Percentiles rank a stretch among this genome's conserved stretches.
Evolutionary conservation across 1,140 invertebrate species (phyloP).

Genomic region (Bombus fervidus): DNA sequence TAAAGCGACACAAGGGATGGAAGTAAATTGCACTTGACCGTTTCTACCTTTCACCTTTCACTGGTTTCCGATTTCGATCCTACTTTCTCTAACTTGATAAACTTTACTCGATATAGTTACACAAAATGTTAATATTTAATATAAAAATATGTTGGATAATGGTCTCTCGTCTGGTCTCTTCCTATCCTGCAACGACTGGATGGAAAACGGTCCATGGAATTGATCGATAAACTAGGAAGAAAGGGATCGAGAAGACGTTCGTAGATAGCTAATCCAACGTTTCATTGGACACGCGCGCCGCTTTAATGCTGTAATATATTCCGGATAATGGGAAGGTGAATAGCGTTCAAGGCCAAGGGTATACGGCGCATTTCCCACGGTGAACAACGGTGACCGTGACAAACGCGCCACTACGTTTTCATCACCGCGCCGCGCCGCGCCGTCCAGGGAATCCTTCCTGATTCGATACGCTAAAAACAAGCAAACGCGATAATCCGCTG

Average conservation of each 20-base stretch:
- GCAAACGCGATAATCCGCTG: not conserved
- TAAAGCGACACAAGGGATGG: no score
- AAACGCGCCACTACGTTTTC: slow-evolving; percentile 10
- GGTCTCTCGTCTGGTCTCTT: no score
- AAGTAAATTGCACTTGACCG: no score
- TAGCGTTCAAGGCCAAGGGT: slow-evolving; percentile 55
- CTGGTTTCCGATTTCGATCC: no score
- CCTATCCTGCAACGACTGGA: not conserved
- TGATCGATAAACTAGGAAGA: not conserved
- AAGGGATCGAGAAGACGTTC: not conserved
- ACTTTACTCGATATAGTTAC: no score
- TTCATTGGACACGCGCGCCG: slow-evolving; percentile 28
- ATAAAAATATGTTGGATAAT: no score
- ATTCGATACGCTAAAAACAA: slow-evolving; percentile 33
- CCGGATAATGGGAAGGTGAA: slow-evolving; percentile 39
- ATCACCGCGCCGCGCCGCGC: not conserved
- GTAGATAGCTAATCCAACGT: slow-evolving; percentile 22
- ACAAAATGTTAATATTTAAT: no score
- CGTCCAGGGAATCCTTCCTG: slow-evolving; percentile 17
- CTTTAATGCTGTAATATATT: slow-evolving; percentile 60
- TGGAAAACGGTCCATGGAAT: not conserved
- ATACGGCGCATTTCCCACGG: slow-evolving; percentile 29
- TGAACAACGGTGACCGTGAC: slow-evolving; percentile 11
- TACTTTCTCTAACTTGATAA: no score
- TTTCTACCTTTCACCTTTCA: no score